These are phyloP conservation scores for Pachyseris speciosa DNA, from an alignment of 64 coral and sea anemone species.

Conservation along the genomic window DNA sequence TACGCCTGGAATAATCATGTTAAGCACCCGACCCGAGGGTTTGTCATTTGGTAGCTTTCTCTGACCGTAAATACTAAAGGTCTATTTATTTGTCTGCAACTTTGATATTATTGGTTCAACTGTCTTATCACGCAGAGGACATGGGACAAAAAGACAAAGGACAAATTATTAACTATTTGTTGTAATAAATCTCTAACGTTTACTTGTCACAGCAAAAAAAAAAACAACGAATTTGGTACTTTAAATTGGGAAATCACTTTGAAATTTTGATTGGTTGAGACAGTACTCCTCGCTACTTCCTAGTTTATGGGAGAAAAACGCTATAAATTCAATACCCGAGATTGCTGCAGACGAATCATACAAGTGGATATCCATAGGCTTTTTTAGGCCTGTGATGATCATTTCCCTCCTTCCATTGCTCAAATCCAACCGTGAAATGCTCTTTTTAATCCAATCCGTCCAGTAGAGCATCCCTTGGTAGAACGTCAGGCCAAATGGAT, in stretches of 20 bases:
- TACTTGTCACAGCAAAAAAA: too few species aligned
- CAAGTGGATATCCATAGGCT: constrained; percentile 52
- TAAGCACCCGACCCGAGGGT: too few species aligned
- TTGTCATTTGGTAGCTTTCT: not conserved
- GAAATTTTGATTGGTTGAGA: not conserved
- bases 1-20: too few species aligned
- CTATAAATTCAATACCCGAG: not conserved
- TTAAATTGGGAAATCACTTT: not conserved
- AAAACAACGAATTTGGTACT: too few species aligned
- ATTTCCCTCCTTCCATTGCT: not conserved
- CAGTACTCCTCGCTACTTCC: not conserved
- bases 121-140: not conserved
- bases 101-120: not conserved
- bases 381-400: not conserved
- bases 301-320: not conserved
- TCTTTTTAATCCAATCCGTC: constrained; percentile 53
- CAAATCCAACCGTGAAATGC: constrained; percentile 18
- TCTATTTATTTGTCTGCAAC: not conserved
- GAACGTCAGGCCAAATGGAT: constrained; percentile 64
- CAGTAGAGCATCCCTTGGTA: constrained; percentile 53
- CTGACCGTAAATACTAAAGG: not conserved
- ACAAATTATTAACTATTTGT: too few species aligned
- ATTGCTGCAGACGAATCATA: constrained; percentile 6
- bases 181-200: not conserved
- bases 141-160: too few species aligned